Evolutionary conservation across 1,140 invertebrate species (phyloP), one percentile per base, ranked within the genome.

Genomic region (Trachymyrmex cornetzi): DNA sequence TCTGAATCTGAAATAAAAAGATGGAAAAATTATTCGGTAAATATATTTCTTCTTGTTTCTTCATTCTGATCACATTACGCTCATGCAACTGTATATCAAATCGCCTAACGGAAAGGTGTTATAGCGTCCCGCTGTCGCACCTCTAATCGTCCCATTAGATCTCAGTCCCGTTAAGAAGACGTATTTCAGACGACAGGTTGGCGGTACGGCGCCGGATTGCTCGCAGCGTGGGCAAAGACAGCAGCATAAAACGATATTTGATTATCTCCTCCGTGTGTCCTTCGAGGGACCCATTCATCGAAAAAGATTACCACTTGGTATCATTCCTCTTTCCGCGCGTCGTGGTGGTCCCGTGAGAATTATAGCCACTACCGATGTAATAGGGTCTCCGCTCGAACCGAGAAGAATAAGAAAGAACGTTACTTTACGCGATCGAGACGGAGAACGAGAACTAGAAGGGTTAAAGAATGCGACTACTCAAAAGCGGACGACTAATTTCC

Each of bases 331-430:
- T 66, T 59, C 44, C 14, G 66, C 84, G 84, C 87, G 75, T 80
- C 85, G 38, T 55, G 93, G 92, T 91, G 92, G 93, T 94, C 92
- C 87, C 84, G 88, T 87, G 84, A 89, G 88, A 93, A 91, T 94
- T 93, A 94, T 93, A 92, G 89, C 88, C 88, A 80, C 92, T 90
- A 87, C 80, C 89, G 86, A 82, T 89, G 89, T 93, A 93, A 93
- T 93, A 88, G 89, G 55, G 19, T 12, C 38, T 61, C 24, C 38
- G 19, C 38, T 50, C 55, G 67, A 77, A 77, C 50, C 34, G 22
- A 50, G 61, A 27, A 12, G 53, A 63, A 69, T 55, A 79, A 59
- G 19, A 79, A 5, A 38, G 34, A 57, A 50, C 7, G 3, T 34
- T 55, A 30, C 1, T 74, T 24, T 22, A 61, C 5, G 44, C 48